phyloP scores from a whole-genome alignment of 2,797 vertebrate genomes.

The Erethizon dorsatum region DNA sequence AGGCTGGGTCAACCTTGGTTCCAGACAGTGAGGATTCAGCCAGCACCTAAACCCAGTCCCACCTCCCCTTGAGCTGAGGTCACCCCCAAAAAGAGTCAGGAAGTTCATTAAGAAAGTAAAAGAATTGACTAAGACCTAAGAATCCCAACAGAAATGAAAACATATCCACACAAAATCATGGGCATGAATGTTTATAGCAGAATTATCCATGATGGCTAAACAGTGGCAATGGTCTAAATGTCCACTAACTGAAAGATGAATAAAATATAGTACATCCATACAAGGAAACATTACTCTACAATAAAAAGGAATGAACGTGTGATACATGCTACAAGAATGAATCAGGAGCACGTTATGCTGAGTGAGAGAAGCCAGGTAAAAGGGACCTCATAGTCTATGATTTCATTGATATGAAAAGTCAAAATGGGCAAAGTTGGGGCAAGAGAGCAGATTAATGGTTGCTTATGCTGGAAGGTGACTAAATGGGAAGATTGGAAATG shows the following conservation, averaged over 20 bases:
- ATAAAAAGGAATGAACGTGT: background rate
- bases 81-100: background rate
- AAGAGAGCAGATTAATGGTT: background rate
- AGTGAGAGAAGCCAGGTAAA: background rate
- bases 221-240: background rate
- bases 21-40: accelerated
- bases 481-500: background rate
- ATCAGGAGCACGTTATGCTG: background rate
- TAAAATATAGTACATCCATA: background rate
- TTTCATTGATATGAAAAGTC: background rate
- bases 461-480: background rate
- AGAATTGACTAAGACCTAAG: background rate
- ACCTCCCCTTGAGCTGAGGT: background rate
- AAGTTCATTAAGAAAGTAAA: background rate
- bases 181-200: background rate
- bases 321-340: background rate
- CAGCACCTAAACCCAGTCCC: background rate
- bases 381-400: background rate
- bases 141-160: background rate
- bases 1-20: accelerated
- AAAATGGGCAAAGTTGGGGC: background rate
- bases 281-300: background rate
- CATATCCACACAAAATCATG: too few relatives aligned
- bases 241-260: background rate
- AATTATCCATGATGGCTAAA: background rate